A percentile compares a stretch with the other conserved stretches of the same genome.
Evolutionary conservation across 2,888 invertebrate genomes (phyloP).

Genomic region (Cryptus armator): DNA sequence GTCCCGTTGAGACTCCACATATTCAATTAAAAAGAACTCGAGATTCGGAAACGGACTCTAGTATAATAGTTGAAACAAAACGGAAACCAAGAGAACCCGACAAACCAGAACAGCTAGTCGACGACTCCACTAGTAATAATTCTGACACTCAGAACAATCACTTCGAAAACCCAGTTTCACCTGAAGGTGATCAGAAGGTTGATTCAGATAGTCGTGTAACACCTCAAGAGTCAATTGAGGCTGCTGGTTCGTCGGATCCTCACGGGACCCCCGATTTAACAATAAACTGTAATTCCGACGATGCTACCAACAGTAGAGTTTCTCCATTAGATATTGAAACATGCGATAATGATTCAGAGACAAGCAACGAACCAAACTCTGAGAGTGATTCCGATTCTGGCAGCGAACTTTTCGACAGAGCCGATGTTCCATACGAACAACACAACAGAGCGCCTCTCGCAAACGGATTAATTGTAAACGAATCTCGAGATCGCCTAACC

Average conservation of each 20-base stretch:
- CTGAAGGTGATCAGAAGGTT: no score
- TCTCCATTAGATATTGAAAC: not conserved
- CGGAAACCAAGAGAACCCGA: no score
- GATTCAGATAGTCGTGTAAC: no score
- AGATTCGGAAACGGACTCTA: no score
- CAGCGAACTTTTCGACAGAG: not conserved
- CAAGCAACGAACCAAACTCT: not conserved
- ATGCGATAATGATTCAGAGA: not conserved
- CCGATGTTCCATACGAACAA: not conserved
- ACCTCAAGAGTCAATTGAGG: no score
- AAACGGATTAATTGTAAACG: slow-evolving; percentile 44
- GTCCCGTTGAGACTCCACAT: no score
- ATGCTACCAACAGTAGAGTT: not conserved
- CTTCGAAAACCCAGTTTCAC: no score
- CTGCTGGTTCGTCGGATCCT: not conserved
- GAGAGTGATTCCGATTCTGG: not conserved
- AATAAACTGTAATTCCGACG: not conserved
- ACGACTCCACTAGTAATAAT: no score
- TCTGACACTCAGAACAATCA: no score
- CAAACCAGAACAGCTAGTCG: no score
- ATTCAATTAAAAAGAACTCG: no score
- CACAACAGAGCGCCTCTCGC: not conserved
- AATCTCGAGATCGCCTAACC: slow-evolving; percentile 35
- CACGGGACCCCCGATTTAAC: not conserved
- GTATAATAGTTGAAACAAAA: no score